Percentiles rank a stretch among this genome's conserved stretches.
These are phyloP conservation scores for Melanotaenia nigrans DNA, from an alignment of 2,797 vertebrate genomes.

Conservation along the genomic window DNA sequence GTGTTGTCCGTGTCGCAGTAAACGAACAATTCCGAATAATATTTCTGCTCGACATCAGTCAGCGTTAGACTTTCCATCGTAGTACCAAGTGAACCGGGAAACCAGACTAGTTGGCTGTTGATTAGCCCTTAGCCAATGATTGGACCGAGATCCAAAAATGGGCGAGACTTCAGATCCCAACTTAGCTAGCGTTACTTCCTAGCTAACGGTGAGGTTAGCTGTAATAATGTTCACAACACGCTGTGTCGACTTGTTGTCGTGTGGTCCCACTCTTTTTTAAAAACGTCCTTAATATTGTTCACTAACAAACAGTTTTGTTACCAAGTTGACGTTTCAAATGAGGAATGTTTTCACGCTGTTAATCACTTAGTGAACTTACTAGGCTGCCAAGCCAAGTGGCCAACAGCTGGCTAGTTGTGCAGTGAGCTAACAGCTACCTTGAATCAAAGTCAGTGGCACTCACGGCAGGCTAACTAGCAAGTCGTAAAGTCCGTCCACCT, in stretches of 20 bases:
- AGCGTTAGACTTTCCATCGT: constrained; percentile 96
- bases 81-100: constrained; percentile 38
- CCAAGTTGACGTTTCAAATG: constrained; percentile 12
- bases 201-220: constrained; percentile 69
- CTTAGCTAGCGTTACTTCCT: constrained; percentile 64
- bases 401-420: constrained; percentile 71
- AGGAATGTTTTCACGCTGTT: constrained; percentile 48
- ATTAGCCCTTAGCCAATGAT: constrained; percentile 69
- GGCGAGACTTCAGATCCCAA: constrained; percentile 76
- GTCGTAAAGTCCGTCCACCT: constrained; percentile 69
- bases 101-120: constrained; percentile 57
- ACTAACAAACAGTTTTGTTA: background rate
- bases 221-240: constrained; percentile 47
- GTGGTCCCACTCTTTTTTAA: constrained; percentile 6
- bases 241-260: constrained; percentile 35
- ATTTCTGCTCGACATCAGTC: constrained; percentile 96
- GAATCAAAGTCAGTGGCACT: constrained; percentile 74
- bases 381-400: constrained; percentile 64
- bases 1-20: constrained; percentile 99
- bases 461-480: constrained; percentile 71
- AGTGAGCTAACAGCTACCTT: constrained; percentile 76
- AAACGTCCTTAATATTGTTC: constrained; percentile 12
- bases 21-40: constrained; percentile 95
- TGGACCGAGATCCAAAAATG: constrained; percentile 71
- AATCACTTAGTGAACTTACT: constrained; percentile 67